These are phyloP conservation scores for Porites rus DNA, from an alignment of 92 coral and sea anemone genomes.

Conservation along the genomic window DNA sequence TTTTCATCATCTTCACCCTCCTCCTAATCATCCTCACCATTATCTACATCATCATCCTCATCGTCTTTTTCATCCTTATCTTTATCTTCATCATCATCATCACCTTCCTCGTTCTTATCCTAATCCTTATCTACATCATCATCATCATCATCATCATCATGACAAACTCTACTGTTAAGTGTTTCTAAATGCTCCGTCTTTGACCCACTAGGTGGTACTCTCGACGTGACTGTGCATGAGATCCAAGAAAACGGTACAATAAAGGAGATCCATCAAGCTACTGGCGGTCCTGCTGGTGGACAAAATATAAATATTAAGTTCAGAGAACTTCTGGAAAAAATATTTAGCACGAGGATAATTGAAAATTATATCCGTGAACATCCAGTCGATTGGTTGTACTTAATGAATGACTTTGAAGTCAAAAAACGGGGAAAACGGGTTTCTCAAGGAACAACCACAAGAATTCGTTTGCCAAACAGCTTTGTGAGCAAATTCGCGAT, in stretches of 20 bases:
- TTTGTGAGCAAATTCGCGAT: conserved; percentile 54
- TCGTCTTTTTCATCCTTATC: no score
- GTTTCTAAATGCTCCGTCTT: not conserved
- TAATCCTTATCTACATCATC: no score
- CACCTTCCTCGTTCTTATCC: no score
- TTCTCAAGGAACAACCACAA: conserved; percentile 52
- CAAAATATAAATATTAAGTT: conserved; percentile 51
- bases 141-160: no score
- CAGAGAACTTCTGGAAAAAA: conserved; percentile 35
- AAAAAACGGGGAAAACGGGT: conserved; percentile 71
- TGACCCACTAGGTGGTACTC: conserved; percentile 55
- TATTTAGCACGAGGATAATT: conserved; percentile 51
- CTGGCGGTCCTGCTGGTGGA: conserved; percentile 69
- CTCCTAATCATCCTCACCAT: no score
- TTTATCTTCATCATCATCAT: no score
- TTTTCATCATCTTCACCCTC: no score
- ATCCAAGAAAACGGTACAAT: conserved; percentile 54
- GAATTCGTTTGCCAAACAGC: conserved; percentile 61
- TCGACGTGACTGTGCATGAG: conserved; percentile 68
- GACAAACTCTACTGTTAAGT: no score
- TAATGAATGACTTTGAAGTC: conserved; percentile 71
- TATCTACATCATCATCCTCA: no score
- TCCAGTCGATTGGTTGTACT: conserved; percentile 67
- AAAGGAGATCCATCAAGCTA: conserved; percentile 66
- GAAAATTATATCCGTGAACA: conserved; percentile 49